Base-by-base conservation (phyloP, 1,140 invertebrate species). In the Heliconius hermathena region DNA sequence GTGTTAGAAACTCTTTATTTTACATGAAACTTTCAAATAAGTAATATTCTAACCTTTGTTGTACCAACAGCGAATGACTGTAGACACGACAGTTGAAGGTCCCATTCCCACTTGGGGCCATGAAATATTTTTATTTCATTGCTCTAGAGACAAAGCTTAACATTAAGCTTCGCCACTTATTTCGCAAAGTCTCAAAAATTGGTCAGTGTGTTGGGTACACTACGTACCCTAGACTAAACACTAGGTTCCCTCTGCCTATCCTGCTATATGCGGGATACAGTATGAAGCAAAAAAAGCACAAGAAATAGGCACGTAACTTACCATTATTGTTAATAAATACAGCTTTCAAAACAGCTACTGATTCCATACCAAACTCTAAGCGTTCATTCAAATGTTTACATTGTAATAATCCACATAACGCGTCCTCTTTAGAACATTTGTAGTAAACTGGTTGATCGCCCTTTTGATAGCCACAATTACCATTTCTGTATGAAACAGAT, bases 351-450 rank as follows among this genome's bases (percentile, higher is more conserved):
- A 29, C 29, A 20, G 71, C 33, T 11, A 72, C 71, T 20, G 71
- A 72, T 20, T 72, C 71, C 71, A 72, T 72, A n/a, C 71, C 71
- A 18, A 72, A 72, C 36, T 72, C 71, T 20, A 72, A 20, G 3
- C 71, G 70, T 26, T 79, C 77, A 57, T 79, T 79, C 36, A 74
- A 52, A 26, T 79, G 77, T 22, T 73, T 71, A 54, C 78, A 79
- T 18, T 79, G 78, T 8, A 79, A 11, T 9, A 79, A 18, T 11
- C 78, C 78, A 22, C 78, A 79, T 41, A 75, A 6, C 2, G 78
- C 78, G 9, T 79, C 66, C 20, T 79, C 73, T 11, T 73, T 49
- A 5, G 73, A 41, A 52, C 78, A 79, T 8, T 33, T 33, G 46
- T 66, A 54, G 33, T 70, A 79, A 26, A 79, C 16, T 29, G 70